Evolutionary conservation across 2,113 vertebrate genomes (phyloP), one percentile per base, ranked within the genome.

Genomic region (Thryonomys swinderianus): DNA sequence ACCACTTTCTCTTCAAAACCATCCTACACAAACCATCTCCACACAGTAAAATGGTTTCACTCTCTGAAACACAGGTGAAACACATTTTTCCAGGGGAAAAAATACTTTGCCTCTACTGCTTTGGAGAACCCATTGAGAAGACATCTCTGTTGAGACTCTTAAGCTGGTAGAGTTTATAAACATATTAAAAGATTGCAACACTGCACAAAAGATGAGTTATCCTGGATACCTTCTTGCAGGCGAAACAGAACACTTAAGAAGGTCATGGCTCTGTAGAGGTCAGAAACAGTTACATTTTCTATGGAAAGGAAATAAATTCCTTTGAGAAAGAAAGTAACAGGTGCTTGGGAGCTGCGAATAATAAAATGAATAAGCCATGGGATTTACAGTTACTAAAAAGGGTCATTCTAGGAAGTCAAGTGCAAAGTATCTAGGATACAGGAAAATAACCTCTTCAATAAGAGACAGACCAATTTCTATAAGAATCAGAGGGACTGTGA

Each of bases 231-330:
- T 78, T 81, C 84, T 53, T 59, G 51, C 55, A 76, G 14, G 16
- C 27, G 32, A 94, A 86, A 59, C 23, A 95, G 85, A 95, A 74
- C 34, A 34, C 25, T 34, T 90, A 67, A 78, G 64, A 62, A 82
- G 87, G 7, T 14, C 55, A 94, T 67, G 81, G 4, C 40, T 93
- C 30, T 91, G 40, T 81, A 74, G 25, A 51, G 14, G 69, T 95
- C 30, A 95, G 91, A 92, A 89, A 91, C 69, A 74, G n/a, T 95
- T 80, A 69, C 51, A 71, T 90, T 95, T 83, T 73, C 59, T 48
- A 92, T 90, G 34, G 82, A 6, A 61, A 80, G 9, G 30, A 76
- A 92, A 51, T 48, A 93, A 53, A 13, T 57, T 55, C 87, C 32
- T 34, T 79, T 84, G n/a, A 30, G 25, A 55, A 92, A 71, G 32